Conservation (phyloP, 2,113 vertebrate species). For the Pangasianodon gigas region DNA sequence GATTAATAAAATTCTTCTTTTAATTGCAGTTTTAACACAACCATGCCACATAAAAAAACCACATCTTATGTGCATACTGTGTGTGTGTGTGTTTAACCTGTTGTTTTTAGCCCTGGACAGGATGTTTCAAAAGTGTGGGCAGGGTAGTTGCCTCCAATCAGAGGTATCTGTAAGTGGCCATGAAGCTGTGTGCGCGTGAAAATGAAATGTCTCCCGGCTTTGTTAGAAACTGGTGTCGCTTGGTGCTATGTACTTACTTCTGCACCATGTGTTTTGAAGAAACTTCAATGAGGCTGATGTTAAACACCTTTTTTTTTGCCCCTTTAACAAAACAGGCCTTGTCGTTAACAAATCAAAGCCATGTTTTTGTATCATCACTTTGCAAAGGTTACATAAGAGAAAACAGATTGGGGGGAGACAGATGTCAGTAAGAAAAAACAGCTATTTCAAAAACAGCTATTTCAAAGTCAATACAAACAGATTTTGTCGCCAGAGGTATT, state of each 20-base stretch:
- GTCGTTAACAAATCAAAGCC: constrained; percentile 54
- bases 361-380: constrained; percentile 49
- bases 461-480: neutral
- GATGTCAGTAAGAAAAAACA: neutral
- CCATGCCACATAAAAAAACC: neutral
- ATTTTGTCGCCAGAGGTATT: neutral
- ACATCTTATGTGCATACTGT: neutral
- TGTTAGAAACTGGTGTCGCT: neutral
- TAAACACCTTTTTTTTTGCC: neutral
- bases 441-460: neutral
- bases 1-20: neutral
- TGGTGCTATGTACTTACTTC: neutral
- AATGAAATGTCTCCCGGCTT: neutral
- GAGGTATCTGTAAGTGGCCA: neutral
- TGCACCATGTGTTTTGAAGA: constrained; percentile 6
- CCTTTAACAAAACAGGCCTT: neutral
- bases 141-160: neutral
- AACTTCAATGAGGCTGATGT: neutral
- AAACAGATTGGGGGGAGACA: neutral
- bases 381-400: constrained; percentile 47
- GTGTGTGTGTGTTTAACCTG: neutral
- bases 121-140: neutral
- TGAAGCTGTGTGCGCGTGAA: constrained; percentile 13
- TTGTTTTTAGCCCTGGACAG: neutral
- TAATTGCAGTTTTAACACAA: neutral